Conservation (phyloP, 2,797 vertebrate genomes). For the Platyrinchus mystaceus region DNA sequence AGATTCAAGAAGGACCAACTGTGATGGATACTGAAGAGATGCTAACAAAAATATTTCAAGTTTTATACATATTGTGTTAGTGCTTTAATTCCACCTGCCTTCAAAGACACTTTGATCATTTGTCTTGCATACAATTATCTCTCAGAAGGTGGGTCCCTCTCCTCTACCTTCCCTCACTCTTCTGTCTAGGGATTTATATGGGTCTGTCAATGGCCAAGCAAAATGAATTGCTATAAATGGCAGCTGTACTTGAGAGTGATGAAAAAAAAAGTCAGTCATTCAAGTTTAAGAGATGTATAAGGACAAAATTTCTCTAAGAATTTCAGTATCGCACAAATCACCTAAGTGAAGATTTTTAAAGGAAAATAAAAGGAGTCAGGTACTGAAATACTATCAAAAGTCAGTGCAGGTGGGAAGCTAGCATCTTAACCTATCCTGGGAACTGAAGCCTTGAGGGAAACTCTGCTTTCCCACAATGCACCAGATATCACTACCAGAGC, state of each 20-base stretch:
- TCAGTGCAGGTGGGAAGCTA: neutral
- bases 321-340: neutral
- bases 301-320: neutral
- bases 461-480: neutral
- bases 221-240: neutral
- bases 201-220: neutral
- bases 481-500: neutral
- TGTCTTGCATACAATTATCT: neutral
- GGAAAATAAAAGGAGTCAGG: neutral
- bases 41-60: neutral
- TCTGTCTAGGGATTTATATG: neutral
- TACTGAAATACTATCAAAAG: neutral
- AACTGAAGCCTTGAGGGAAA: neutral
- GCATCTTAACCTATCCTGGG: neutral
- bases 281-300: neutral
- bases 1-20: neutral
- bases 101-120: neutral
- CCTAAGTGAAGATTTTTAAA: neutral
- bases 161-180: neutral
- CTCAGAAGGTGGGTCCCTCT: neutral
- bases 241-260: neutral
- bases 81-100: neutral
- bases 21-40: neutral
- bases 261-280: neutral
- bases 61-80: neutral